A percentile compares a stretch with the other conserved stretches of the same genome.
These are phyloP conservation scores for Labeo calbasu DNA, from an alignment of 2,797 vertebrate species.

Conservation along the genomic window DNA sequence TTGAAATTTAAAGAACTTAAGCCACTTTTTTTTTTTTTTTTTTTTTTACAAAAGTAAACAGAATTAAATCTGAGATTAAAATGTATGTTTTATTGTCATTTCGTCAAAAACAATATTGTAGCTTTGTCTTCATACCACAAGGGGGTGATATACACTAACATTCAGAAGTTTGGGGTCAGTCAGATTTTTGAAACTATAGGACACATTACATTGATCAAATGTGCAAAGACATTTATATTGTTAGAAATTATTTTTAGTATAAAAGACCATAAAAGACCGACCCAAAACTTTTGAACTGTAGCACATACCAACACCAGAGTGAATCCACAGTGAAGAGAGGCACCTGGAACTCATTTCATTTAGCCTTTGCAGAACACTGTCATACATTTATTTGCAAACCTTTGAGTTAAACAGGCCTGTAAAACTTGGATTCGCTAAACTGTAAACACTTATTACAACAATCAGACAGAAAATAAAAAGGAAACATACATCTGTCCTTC, in stretches of 20 bases:
- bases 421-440: not conserved
- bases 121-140: conserved; percentile 33
- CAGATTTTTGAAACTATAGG: too few relatives aligned
- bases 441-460: not conserved
- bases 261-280: too few relatives aligned
- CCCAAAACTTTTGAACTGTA: not conserved
- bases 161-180: not conserved
- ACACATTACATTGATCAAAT: too few relatives aligned
- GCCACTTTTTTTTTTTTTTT: not conserved
- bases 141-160: conserved; percentile 9
- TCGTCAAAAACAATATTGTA: not conserved
- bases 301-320: not conserved
- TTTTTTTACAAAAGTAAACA: not conserved
- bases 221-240: too few relatives aligned
- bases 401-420: not conserved
- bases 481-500: not conserved
- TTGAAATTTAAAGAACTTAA: not conserved
- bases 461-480: not conserved
- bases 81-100: not conserved
- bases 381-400: conserved; percentile 2
- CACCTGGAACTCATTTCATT: conserved; percentile 22
- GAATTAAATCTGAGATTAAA: not conserved
- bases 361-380: not conserved
- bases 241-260: not conserved
- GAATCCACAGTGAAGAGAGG: not conserved